Conservation (phyloP, 2,113 vertebrate genomes). For the Myotis lucifugus region DNA sequence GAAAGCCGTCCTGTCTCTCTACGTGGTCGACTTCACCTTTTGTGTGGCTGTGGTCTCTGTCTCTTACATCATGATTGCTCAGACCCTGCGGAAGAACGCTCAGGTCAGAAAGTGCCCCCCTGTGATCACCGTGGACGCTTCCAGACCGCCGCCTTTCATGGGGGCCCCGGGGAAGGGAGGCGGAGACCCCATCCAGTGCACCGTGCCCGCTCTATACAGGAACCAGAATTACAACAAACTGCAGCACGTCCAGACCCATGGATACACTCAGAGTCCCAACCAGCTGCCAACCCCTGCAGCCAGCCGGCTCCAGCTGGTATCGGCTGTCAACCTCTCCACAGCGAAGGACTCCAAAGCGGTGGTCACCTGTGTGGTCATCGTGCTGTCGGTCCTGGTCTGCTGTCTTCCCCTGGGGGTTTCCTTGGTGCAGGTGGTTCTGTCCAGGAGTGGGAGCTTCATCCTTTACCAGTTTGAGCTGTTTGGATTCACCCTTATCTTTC, state of each 20-base stretch:
- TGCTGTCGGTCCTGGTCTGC: conserved; percentile 94
- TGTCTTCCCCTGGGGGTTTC: conserved; percentile 95
- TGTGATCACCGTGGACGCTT: conserved; percentile 85
- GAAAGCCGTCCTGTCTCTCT: conserved; percentile 90
- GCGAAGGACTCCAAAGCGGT: conserved; percentile 95
- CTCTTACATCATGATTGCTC: conserved; percentile 95
- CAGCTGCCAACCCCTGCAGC: conserved; percentile 67
- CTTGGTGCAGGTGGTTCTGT: conserved; percentile 91
- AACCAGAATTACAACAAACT: conserved; percentile 92
- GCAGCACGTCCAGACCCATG: conserved; percentile 87
- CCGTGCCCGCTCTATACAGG: conserved; percentile 90
- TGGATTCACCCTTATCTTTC: conserved; percentile 95
- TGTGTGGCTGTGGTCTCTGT: conserved; percentile 93
- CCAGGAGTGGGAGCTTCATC: conserved; percentile 87
- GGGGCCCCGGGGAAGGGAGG: conserved; percentile 68
- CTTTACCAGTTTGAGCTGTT: conserved; percentile 97
- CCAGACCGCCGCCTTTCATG: conserved; percentile 87
- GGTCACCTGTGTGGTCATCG: conserved; percentile 93
- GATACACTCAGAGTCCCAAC: conserved; percentile 83
- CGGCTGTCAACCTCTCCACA: conserved; percentile 90
- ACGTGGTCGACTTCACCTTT: conserved; percentile 94
- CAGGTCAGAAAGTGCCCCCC: conserved; percentile 91
- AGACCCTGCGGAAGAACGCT: conserved; percentile 92
- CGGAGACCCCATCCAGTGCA: conserved; percentile 81
- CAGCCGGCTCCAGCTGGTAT: conserved; percentile 89